Evolutionary conservation across 2,888 invertebrate genomes (phyloP), one percentile per base, ranked within the genome.

Genomic region (Boloria euphrosyne): DNA sequence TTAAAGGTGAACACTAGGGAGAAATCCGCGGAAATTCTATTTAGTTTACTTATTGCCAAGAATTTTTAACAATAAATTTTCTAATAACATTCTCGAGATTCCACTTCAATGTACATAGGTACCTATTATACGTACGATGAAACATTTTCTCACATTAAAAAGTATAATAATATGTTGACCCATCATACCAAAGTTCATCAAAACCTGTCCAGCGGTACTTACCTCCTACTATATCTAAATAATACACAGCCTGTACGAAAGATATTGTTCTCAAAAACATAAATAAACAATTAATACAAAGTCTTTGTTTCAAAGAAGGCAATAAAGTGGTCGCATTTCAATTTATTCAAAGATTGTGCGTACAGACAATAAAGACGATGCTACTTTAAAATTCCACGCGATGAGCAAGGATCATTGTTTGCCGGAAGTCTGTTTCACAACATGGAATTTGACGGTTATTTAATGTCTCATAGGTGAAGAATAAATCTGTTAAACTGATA

Each of bases 371-470:
- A 66, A 67, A 63, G 49, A 61, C 44, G 66, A 60, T 27, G 62
- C 69, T 76, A 76, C 80, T 80, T 88, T 83, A 75, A 76, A 69
- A 89, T 88, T 87, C 89, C 76, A 78, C 70, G 74, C 81, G 73
- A 73, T 72, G 67, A 68, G 74, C 73, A 70, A 68, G 68, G 69
- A 70, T 65, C 70, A 65, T 78, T 78, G 77, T 73, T 74, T 73
- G 76, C 76, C 86, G 89, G 89, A 89, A 83, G 83, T 78, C 72
- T 68, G 69, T 71, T 74, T 77, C 76, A 74, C 82, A 78, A 80
- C 74, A 73, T 76, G 78, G 81, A 81, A 81, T 82, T 78, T 67
- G 72, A 62, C 54, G 63, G 62, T 53, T 63, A 69, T 71, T 66
- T 65, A 58, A 60, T 50, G 55, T 51, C 38, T 49, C 53, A 62